Evolutionary conservation across 2,888 invertebrate genomes (phyloP).

Genomic region (Apamea anceps): DNA sequence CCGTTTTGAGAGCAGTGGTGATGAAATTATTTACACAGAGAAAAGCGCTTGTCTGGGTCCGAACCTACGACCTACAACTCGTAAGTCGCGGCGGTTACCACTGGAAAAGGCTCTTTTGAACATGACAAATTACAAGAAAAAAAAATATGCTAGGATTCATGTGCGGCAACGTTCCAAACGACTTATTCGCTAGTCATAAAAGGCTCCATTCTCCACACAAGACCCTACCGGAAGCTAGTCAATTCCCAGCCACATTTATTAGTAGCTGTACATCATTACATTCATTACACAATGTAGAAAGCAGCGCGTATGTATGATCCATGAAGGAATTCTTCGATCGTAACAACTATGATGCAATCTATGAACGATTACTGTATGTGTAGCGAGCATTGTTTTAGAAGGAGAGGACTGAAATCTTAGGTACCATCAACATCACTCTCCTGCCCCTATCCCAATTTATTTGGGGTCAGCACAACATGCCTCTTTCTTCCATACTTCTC

Average conservation of each 20-base stretch:
- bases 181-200: too few relatives aligned
- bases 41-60: too few relatives aligned
- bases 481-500: too few relatives aligned
- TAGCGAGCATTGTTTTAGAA: conserved; percentile 8
- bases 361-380: conserved; percentile 1
- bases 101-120: too few relatives aligned
- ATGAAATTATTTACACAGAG: too few relatives aligned
- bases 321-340: conserved; percentile 57
- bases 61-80: too few relatives aligned
- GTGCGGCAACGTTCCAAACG: neutral
- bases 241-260: neutral
- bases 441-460: neutral
- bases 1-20: too few relatives aligned
- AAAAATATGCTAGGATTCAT: neutral
- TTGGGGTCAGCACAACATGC: neutral
- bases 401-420: neutral
- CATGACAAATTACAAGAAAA: too few relatives aligned
- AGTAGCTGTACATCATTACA: conserved; percentile 37
- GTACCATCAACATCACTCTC: neutral
- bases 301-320: conserved; percentile 49
- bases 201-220: neutral
- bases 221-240: neutral
- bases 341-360: conserved; percentile 53
- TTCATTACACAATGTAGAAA: conserved; percentile 67
- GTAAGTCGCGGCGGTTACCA: too few relatives aligned